phyloP scores from a whole-genome alignment of 2,888 invertebrate species.

The Tipula lateralis region DNA sequence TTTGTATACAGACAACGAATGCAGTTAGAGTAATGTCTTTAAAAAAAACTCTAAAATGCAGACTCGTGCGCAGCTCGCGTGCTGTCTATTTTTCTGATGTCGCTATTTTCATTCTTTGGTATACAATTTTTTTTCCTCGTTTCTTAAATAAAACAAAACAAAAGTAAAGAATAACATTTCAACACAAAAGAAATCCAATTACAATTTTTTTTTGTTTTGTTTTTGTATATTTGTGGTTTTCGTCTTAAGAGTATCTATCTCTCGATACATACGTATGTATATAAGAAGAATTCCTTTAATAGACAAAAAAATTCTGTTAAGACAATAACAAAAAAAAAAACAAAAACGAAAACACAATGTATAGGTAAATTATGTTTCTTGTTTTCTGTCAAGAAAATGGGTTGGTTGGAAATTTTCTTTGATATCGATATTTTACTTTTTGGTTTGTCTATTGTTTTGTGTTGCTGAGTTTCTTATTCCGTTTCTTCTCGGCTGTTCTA shows the following conservation, averaged over 20 bases:
- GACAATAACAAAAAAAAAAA: background rate
- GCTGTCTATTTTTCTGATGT: conserved; percentile 11
- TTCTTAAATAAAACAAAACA: conserved; percentile 4
- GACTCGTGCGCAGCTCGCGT: conserved; percentile 24
- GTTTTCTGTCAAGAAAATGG: background rate
- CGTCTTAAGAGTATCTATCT: conserved; percentile 3
- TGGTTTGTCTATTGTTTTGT: background rate
- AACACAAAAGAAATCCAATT: conserved; percentile 24
- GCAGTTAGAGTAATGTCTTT: background rate
- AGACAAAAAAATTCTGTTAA: background rate
- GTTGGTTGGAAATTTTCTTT: conserved; percentile 14
- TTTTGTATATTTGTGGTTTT: background rate
- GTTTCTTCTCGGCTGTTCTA: background rate
- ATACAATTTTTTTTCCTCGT: background rate
- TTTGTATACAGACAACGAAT: background rate
- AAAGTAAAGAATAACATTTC: background rate
- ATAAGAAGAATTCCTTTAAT: conserved; percentile 12
- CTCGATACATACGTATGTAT: background rate
- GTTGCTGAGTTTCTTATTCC: background rate
- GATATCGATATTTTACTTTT: background rate
- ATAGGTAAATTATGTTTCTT: conserved; percentile 24
- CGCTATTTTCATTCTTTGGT: conserved; percentile 5
- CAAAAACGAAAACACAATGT: background rate
- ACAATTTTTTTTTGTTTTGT: background rate
- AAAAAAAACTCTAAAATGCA: background rate